Percentiles rank a stretch among this genome's conserved stretches.
These are phyloP conservation scores for Anhinga rufa DNA, from an alignment of 2,113 vertebrate species.

Conservation along the genomic window DNA sequence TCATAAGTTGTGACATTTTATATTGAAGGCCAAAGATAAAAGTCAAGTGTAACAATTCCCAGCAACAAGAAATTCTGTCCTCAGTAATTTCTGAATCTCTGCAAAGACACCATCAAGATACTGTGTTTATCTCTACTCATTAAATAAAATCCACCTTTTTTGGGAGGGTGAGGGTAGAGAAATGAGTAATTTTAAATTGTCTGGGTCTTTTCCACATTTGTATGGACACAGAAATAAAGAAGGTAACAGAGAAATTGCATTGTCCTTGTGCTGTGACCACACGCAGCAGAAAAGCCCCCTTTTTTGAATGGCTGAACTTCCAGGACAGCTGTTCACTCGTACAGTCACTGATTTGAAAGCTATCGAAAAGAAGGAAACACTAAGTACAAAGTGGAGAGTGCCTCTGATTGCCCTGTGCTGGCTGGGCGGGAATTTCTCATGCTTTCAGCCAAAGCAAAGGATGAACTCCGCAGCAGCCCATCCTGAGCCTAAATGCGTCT, in stretches of 20 bases:
- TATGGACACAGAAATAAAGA: neutral
- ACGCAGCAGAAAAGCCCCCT: neutral
- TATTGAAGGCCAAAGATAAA: neutral
- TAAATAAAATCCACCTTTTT: neutral
- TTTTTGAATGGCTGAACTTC: neutral
- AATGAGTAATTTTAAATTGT: neutral
- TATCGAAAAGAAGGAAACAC: neutral
- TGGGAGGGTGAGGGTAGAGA: neutral
- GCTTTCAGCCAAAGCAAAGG: neutral
- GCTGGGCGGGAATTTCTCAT: neutral
- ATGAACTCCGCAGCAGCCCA: neutral
- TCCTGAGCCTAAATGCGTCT: neutral
- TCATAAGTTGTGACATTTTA: neutral
- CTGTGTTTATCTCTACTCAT: neutral
- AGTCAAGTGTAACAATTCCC: neutral
- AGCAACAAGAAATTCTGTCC: neutral
- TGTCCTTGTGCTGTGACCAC: neutral
- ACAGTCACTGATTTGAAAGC: neutral
- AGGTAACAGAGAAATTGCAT: neutral
- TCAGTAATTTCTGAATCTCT: neutral
- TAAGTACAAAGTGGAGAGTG: neutral
- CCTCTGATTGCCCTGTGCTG: neutral
- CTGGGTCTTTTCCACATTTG: neutral
- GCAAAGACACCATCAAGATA: neutral
- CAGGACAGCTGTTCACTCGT: neutral